Evolutionary conservation across 2,888 invertebrate species (phyloP).

Genomic region (Torymus tubicola): DNA sequence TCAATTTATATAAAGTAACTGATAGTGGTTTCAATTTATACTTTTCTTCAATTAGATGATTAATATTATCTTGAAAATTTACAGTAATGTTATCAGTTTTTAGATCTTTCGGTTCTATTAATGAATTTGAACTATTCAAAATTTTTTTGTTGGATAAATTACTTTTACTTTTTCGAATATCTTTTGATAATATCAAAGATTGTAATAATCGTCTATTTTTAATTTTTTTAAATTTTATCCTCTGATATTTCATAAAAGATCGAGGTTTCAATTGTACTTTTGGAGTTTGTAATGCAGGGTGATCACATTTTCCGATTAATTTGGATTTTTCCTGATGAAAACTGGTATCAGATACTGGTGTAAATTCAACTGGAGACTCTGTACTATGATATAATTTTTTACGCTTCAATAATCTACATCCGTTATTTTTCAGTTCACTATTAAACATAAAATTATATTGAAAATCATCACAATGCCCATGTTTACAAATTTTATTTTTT

Average conservation of each 20-base stretch:
- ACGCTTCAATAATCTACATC: constrained; percentile 37
- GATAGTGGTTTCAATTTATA: no score
- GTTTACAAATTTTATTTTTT: background rate
- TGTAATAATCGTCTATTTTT: constrained; percentile 5
- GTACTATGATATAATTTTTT: constrained; percentile 66
- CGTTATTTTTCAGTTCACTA: no score
- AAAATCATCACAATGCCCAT: no score
- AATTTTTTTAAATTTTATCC: background rate
- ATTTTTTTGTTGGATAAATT: no score
- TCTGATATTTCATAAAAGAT: background rate
- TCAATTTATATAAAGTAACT: no score
- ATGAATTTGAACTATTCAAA: no score
- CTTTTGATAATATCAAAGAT: background rate
- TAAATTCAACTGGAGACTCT: constrained; percentile 66
- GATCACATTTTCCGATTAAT: constrained; percentile 14
- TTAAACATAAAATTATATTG: no score
- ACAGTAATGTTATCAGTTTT: no score
- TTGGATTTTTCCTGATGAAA: background rate
- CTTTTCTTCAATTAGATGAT: no score
- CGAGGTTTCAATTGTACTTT: background rate
- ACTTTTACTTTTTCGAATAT: no score
- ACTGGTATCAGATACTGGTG: constrained; percentile 36
- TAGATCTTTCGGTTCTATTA: no score
- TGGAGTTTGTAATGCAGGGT: constrained; percentile 46
- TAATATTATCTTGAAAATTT: no score